Percentiles rank a stretch among this genome's conserved stretches.
Conservation (phyloP, 2,888 invertebrate species). For the Tachina grossa region DNA sequence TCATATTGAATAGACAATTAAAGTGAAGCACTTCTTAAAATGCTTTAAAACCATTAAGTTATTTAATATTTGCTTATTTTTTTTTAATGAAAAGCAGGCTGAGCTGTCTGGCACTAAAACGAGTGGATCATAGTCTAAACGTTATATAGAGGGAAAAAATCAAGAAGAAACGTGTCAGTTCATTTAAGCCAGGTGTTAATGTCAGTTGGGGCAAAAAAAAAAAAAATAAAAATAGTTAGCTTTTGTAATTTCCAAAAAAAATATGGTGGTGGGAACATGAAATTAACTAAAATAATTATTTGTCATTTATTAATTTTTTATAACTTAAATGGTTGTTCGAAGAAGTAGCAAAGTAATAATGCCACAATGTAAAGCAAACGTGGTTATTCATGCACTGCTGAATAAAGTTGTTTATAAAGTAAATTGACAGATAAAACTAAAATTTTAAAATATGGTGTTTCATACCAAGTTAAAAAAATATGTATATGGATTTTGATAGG, state of each 20-base stretch:
- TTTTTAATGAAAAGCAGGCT: neutral
- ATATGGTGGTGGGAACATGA: constrained; percentile 25
- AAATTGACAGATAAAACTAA: no score
- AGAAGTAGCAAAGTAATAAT: no score
- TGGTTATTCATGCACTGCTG: no score
- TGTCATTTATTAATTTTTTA: neutral
- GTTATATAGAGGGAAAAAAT: neutral
- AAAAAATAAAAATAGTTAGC: neutral
- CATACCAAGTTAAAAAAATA: no score
- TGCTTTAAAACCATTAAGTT: neutral
- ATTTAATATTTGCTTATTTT: neutral
- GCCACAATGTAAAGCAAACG: no score
- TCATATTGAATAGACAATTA: constrained; percentile 27
- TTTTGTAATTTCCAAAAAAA: neutral
- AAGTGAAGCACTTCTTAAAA: neutral
- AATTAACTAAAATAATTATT: constrained; percentile 10
- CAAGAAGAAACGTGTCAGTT: constrained; percentile 73
- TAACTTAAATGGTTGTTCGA: neutral
- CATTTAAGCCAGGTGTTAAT: constrained; percentile 62
- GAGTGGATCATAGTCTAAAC: neutral
- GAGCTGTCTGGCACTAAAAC: neutral
- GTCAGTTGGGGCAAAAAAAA: constrained; percentile 14
- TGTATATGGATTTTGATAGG: no score
- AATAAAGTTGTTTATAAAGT: no score
- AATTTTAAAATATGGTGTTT: no score